Base-by-base conservation (phyloP, 2,113 vertebrate genomes). In the Callaeas wilsoni region DNA sequence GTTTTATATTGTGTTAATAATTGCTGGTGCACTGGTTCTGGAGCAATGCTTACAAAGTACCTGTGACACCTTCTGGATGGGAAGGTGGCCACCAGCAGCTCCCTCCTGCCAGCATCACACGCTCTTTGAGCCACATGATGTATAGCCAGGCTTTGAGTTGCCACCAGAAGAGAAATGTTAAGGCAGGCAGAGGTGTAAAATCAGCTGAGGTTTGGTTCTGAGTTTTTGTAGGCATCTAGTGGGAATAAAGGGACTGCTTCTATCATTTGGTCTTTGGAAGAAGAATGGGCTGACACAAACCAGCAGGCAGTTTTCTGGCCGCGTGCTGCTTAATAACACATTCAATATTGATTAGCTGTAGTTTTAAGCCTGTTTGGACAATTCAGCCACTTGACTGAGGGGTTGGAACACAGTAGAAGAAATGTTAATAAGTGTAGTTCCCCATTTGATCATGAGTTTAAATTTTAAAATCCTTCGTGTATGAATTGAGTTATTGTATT, bases 331-430 rank as follows among this genome's bases (percentile, higher is more conserved):
- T 93, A 94, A 97, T 96, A 97, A 96, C 92, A 93, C 90, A 70
- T 95, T 98, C 89, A 30, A 3, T 97, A 97, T 97, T 64, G 84
- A 97, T 97, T 97, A 96, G 82, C 94, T 96, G 55, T 94, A 97
- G 89, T 93, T 96, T 96, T 95, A 97, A 96, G 81, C 77, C 92
- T 35, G 3, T 97, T 94, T 96, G 86, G 93, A 97, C 96, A 96
- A 97, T 90, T 98, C 92, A 96, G 95, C 79, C 95, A 93, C 94
- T 98, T 97, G 87, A 96, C 81, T 89, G 84, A 93, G 93, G 56
- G 71, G 60, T 21, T 86, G 86, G 57, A 94, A 44, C 78, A 56
- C 76, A 74, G 90, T 33, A 41, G 92, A 94, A 93, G 89, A 96
- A 96, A 93, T 81, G 88, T 93, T 95, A 96, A 90, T 92, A 96